Percentiles rank a stretch among this genome's conserved stretches.
These are phyloP conservation scores for Drosophila quinaria DNA, from an alignment of 2,888 invertebrate genomes.

Conservation along the genomic window DNA sequence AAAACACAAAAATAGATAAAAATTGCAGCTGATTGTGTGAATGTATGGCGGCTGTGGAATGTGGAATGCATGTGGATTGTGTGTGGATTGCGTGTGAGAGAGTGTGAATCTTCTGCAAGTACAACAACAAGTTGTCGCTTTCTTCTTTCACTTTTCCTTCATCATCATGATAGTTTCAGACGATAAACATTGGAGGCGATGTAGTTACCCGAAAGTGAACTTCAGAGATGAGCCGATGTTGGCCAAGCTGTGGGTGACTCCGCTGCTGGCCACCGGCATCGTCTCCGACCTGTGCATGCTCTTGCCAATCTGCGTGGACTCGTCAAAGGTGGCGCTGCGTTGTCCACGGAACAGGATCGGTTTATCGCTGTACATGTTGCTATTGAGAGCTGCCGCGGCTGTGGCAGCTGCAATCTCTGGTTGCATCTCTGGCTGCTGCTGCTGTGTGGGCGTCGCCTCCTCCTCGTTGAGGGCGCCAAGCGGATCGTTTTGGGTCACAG, in stretches of 20 bases:
- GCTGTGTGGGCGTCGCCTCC: conserved; percentile 53
- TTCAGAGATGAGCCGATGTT: conserved; percentile 93
- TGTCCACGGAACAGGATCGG: conserved; percentile 89
- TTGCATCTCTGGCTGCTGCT: conserved; percentile 24
- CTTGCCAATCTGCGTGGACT: conserved; percentile 86
- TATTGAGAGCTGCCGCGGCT: conserved; percentile 66
- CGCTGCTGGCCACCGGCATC: conserved; percentile 89
- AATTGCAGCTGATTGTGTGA: conserved; percentile 19
- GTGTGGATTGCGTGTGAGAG: conserved; percentile 31
- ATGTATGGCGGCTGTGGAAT: conserved; percentile 28
- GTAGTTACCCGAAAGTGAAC: conserved; percentile 92
- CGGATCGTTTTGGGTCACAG: conserved; percentile 96
- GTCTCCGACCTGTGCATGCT: conserved; percentile 91
- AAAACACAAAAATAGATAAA: conserved; percentile 8
- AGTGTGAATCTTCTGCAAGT: conserved; percentile 10
- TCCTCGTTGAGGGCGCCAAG: conserved; percentile 91
- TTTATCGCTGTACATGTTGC: conserved; percentile 88
- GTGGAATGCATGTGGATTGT: conserved; percentile 17
- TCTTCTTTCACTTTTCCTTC: conserved; percentile 5
- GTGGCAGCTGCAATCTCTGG: conserved; percentile 1
- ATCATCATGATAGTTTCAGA: not conserved
- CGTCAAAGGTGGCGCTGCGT: conserved; percentile 88
- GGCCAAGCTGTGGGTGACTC: conserved; percentile 91
- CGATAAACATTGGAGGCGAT: conserved; percentile 11
- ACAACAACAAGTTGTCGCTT: conserved; percentile 21